phyloP scores from a whole-genome alignment of 2,888 invertebrate genomes.

The Elaeidobius kamerunicus region DNA sequence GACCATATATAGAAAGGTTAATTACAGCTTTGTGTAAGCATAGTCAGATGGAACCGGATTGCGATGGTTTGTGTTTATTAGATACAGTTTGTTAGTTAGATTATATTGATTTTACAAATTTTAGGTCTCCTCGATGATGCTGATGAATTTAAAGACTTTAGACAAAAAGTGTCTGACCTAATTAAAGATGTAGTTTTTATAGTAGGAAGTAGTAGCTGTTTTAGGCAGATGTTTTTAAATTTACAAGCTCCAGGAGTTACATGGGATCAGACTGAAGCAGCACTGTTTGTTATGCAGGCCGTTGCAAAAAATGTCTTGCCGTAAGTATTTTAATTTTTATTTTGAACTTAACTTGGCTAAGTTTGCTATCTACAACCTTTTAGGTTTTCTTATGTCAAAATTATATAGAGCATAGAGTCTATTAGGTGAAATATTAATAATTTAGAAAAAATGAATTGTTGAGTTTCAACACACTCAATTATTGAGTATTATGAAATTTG shows the following conservation, averaged over 20 bases:
- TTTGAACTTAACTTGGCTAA: not conserved
- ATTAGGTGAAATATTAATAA: too few relatives aligned
- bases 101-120: too few relatives aligned
- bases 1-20: slow-evolving; percentile 88
- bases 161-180: slow-evolving; percentile 84
- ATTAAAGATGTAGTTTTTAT: slow-evolving; percentile 97
- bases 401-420: too few relatives aligned
- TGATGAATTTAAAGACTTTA: slow-evolving; percentile 81
- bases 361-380: not conserved
- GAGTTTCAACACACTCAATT: too few relatives aligned
- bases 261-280: slow-evolving; percentile 94
- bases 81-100: too few relatives aligned
- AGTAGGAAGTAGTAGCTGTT: slow-evolving; percentile 88
- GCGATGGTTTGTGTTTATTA: slow-evolving; percentile 59
- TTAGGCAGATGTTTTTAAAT: slow-evolving; percentile 83
- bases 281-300: slow-evolving; percentile 91
- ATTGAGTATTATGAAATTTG: too few relatives aligned
- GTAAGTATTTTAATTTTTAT: slow-evolving; percentile 72
- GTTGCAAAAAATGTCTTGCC: slow-evolving; percentile 93
- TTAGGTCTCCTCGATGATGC: slow-evolving; percentile 66
- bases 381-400: not conserved
- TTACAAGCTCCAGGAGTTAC: slow-evolving; percentile 69
- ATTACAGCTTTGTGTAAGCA: slow-evolving; percentile 84
- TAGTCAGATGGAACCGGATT: slow-evolving; percentile 95
- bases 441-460: too few relatives aligned